phyloP scores from a whole-genome alignment of 2,888 invertebrate species.

The Latheticus oryzae region DNA sequence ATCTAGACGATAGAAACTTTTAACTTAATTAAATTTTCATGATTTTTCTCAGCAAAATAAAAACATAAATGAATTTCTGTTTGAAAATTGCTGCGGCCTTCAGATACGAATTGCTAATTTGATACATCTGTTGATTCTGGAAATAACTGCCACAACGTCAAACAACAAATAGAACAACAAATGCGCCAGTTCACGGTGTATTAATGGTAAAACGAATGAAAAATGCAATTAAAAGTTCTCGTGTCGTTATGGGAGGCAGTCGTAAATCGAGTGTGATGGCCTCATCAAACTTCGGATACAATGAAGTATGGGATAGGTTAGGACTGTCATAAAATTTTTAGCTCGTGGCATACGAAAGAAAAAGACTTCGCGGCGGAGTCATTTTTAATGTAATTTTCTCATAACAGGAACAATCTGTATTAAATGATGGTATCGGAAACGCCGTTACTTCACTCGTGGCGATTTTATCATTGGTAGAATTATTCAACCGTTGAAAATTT shows the following conservation, averaged over 20 bases:
- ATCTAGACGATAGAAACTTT: no score
- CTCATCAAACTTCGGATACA: constrained; percentile 41
- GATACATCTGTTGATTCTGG: constrained; percentile 40
- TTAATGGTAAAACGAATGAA: constrained; percentile 42
- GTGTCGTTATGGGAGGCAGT: constrained; percentile 37
- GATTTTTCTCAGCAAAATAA: constrained; percentile 14
- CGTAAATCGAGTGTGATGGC: constrained; percentile 41
- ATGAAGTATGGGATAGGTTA: constrained; percentile 46
- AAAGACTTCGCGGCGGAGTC: background rate
- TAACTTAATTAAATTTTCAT: no score
- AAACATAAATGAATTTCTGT: constrained; percentile 18
- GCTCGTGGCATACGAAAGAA: constrained; percentile 19
- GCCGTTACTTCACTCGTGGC: constrained; percentile 7
- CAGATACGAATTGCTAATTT: constrained; percentile 37
- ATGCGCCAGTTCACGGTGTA: constrained; percentile 31
- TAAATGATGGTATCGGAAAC: constrained; percentile 9
- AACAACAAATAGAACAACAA: constrained; percentile 38
- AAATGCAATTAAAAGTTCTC: constrained; percentile 41
- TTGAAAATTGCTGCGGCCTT: constrained; percentile 34
- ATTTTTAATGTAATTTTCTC: no score
- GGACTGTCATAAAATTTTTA: constrained; percentile 34
- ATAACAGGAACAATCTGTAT: constrained; percentile 13
- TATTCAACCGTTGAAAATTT: constrained; percentile 38
- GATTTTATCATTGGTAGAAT: constrained; percentile 24
- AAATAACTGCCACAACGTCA: constrained; percentile 34